Percentiles rank a stretch among this genome's conserved stretches.
Conservation (phyloP, 2,888 invertebrate species). For the Caenorhabditis japonica region DNA sequence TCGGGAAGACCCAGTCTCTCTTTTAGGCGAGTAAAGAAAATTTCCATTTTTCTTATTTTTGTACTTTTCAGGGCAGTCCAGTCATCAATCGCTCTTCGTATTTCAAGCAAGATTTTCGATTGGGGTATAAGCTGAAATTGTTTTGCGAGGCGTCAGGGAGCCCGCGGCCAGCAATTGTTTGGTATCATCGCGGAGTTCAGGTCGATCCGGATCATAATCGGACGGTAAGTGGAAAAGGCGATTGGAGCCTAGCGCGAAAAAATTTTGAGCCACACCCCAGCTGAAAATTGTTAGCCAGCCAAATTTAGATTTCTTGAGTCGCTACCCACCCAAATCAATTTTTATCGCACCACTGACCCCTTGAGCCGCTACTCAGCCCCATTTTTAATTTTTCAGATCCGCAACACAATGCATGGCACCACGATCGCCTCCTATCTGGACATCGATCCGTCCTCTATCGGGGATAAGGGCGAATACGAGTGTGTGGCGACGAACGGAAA, state of each 20-base stretch:
- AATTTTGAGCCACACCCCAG: no score
- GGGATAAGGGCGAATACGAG: slow-evolving; percentile 57
- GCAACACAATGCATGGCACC: slow-evolving; percentile 33
- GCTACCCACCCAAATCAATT: no score
- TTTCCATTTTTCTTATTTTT: no score
- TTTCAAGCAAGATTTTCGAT: slow-evolving; percentile 68
- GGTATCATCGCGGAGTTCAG: slow-evolving; percentile 94
- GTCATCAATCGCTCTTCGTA: slow-evolving; percentile 59
- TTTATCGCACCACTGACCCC: no score
- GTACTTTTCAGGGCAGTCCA: slow-evolving; percentile 56
- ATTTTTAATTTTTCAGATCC: slow-evolving; percentile 51
- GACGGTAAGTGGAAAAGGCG: slow-evolving; percentile 30
- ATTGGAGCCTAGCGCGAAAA: no score
- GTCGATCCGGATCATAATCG: slow-evolving; percentile 81
- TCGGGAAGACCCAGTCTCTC: no score
- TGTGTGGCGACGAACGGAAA: slow-evolving; percentile 55
- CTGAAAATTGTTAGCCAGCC: no score
- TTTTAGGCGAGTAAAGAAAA: no score
- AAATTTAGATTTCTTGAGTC: no score
- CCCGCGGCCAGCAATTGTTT: slow-evolving; percentile 90
- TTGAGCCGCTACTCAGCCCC: no score
- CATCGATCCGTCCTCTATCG: slow-evolving; percentile 56
- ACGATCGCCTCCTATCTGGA: slow-evolving; percentile 48
- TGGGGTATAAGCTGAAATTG: slow-evolving; percentile 93
- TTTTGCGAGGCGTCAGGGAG: slow-evolving; percentile 90